phyloP scores from a whole-genome alignment of 2,888 invertebrate genomes.

The Leptopterna dolabrata region DNA sequence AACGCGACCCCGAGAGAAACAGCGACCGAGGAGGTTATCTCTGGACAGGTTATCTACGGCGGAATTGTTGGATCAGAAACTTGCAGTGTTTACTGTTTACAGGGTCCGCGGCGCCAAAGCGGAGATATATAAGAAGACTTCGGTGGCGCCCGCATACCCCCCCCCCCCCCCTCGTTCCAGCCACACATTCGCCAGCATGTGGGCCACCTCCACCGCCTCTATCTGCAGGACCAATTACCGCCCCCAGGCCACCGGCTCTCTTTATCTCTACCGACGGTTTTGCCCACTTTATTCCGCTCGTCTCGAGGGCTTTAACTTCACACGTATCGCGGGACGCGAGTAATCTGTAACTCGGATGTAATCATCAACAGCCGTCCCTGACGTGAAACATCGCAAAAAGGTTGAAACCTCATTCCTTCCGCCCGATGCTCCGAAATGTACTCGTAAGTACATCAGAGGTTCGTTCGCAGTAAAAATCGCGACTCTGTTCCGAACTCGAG shows the following conservation, averaged over 20 bases:
- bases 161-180: neutral
- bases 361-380: too few relatives aligned
- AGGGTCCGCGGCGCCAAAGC: neutral
- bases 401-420: too few relatives aligned
- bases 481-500: too few relatives aligned
- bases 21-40: too few relatives aligned
- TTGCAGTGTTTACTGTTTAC: conserved; percentile 3
- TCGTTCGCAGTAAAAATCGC: too few relatives aligned
- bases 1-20: too few relatives aligned
- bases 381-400: too few relatives aligned
- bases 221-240: neutral
- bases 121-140: neutral
- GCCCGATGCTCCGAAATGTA: too few relatives aligned
- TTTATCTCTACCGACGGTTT: conserved; percentile 6
- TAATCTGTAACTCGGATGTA: neutral
- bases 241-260: neutral
- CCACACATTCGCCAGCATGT: conserved; percentile 11
- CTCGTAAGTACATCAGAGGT: too few relatives aligned
- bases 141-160: neutral
- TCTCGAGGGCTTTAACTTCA: neutral
- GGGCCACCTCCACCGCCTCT: neutral
- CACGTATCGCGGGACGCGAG: neutral
- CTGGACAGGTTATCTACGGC: too few relatives aligned
- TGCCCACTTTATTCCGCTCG: conserved; percentile 3
- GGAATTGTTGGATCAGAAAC: neutral